Evolutionary conservation across 2,113 vertebrate genomes (phyloP), one percentile per base, ranked within the genome.

Genomic region (Indri indri): DNA sequence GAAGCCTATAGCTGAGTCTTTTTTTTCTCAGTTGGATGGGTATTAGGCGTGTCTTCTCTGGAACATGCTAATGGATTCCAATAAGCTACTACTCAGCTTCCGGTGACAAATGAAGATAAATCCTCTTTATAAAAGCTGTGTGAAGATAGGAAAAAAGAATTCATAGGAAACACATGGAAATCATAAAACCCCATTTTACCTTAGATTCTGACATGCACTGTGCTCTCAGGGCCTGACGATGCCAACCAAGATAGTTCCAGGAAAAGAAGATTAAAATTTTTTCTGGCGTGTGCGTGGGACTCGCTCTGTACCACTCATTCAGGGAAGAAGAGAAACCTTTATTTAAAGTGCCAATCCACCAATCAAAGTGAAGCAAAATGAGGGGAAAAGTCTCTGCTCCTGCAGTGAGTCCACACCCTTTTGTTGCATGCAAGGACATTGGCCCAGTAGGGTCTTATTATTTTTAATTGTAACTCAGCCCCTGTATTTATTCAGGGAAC

Each of bases 281-380:
- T 98, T 88, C 96, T 95, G 88, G 45, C 82, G 84, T 90, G 91
- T 96, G 65, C 92, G 97, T 96, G 77, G 86, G 10, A 90, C 89
- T 97, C 23, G 71, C 87, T 93, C 92, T 97, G 88, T 97, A 68
- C 63, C 65, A 95, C 96, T 97, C 88, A 92, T 74, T 87, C 94
- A 77, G 16, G 80, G 94, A 97, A 97, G 95, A 98, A 87, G 77
- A 97, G 98, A 96, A 98, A 97, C 92, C 96, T 97, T 97, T 96
- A 97, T 98, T 98, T 97, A 98, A 98, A 98, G 98, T 84, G 42
- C 66, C 74, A 93, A 85, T 91, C 96, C 98, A 97, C 97, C 97
- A 97, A 97, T 98, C 97, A 98, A 96, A 96, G 84, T 88, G 74
- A 95, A 95, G 97, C 95, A 89, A 83, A 94, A 94, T 52, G 80